A percentile compares a stretch with the other conserved stretches of the same genome.
These are phyloP conservation scores for Cerastoderma edule DNA, from an alignment of 2,888 invertebrate genomes.

Conservation along the genomic window DNA sequence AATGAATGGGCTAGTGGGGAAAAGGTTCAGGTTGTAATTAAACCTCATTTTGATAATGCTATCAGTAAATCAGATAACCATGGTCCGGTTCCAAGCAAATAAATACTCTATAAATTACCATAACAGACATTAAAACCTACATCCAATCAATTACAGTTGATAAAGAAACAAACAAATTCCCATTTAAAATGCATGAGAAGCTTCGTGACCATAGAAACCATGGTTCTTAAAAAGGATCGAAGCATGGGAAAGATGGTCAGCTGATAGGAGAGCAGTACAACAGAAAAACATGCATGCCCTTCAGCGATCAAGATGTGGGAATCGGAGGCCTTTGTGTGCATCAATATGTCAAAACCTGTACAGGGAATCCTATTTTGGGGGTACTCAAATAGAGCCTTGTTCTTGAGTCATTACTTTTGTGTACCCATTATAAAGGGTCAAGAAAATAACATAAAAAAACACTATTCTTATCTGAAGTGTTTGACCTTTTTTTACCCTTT, in stretches of 20 bases:
- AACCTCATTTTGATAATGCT: constrained; percentile 5
- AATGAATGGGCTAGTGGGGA: not conserved
- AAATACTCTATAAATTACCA: constrained; percentile 8
- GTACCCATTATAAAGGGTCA: too few species aligned
- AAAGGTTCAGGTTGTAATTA: not conserved
- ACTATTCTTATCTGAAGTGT: too few species aligned
- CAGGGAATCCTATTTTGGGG: too few species aligned
- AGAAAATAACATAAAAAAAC: too few species aligned
- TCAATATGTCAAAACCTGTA: too few species aligned
- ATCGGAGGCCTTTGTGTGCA: too few species aligned
- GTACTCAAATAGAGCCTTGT: too few species aligned
- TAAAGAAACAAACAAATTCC: not conserved
- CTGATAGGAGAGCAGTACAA: too few species aligned
- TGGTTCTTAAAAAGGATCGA: not conserved
- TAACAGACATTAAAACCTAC: constrained; percentile 6
- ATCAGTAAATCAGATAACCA: not conserved
- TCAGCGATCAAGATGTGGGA: too few species aligned
- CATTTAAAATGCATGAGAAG: not conserved
- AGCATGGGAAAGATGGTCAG: not conserved
- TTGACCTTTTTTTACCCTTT: too few species aligned
- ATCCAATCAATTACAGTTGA: constrained; percentile 10
- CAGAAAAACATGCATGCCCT: too few species aligned
- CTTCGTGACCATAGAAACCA: not conserved
- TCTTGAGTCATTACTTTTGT: too few species aligned
- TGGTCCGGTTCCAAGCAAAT: not conserved